Conservation (phyloP, 2,797 vertebrate genomes). For the Brachyrhaphis roseni region DNA sequence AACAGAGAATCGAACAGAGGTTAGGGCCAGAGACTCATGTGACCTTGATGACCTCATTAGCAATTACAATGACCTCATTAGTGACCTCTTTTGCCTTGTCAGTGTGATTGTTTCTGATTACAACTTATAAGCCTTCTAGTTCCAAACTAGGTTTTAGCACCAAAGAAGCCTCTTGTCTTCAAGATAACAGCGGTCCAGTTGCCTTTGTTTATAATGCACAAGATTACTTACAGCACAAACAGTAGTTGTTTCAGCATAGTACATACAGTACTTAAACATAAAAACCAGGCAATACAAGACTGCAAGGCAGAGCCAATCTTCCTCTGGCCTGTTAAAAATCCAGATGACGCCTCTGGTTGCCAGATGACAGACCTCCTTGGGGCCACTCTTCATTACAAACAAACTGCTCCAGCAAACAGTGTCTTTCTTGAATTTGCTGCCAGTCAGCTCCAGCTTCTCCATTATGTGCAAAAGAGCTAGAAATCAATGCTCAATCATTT, state of each 20-base stretch:
- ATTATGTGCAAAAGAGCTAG: constrained; percentile 55
- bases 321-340: constrained; percentile 44
- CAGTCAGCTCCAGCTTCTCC: constrained; percentile 58
- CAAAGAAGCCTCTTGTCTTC: neutral
- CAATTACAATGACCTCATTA: neutral
- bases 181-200: neutral
- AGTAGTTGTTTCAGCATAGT: neutral
- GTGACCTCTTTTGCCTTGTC: neutral
- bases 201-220: neutral
- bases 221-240: neutral
- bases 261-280: neutral
- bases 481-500: constrained; percentile 75
- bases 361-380: constrained; percentile 58
- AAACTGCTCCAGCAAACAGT: constrained; percentile 56
- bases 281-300: constrained; percentile 18
- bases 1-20: neutral
- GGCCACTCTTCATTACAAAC: constrained; percentile 60
- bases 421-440: constrained; percentile 54
- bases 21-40: neutral
- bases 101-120: neutral
- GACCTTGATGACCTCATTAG: neutral
- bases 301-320: constrained; percentile 21
- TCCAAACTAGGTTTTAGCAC: neutral
- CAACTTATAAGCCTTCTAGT: neutral
- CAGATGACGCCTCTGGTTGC: constrained; percentile 49